phyloP scores from a whole-genome alignment of 2,888 invertebrate species.

The Ochlodes sylvanus region DNA sequence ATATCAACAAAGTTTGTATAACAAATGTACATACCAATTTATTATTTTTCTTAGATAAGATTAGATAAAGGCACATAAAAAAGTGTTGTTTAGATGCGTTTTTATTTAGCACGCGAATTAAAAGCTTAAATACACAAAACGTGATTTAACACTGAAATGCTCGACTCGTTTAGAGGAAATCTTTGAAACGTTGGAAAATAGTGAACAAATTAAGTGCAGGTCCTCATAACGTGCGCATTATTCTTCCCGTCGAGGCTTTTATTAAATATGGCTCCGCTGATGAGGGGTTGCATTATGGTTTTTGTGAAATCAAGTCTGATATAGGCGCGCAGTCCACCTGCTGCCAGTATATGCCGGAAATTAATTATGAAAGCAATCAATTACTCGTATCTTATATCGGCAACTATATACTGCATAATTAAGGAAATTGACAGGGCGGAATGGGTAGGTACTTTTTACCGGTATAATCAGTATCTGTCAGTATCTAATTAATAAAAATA shows the following conservation, averaged over 20 bases:
- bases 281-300: slow-evolving; percentile 8
- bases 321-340: neutral
- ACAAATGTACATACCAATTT: too few species aligned
- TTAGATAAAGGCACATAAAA: too few species aligned
- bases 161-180: slow-evolving; percentile 9
- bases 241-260: slow-evolving; percentile 20
- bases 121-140: neutral
- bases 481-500: too few species aligned
- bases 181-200: slow-evolving; percentile 20
- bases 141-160: slow-evolving; percentile 2
- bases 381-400: neutral
- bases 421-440: too few species aligned
- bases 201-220: slow-evolving; percentile 26
- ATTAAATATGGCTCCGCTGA: slow-evolving; percentile 22
- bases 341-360: neutral
- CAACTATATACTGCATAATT: neutral
- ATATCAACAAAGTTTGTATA: too few species aligned
- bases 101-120: neutral
- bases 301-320: neutral
- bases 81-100: too few species aligned
- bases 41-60: too few species aligned
- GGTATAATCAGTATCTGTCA: too few species aligned
- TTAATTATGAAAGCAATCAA: slow-evolving; percentile 1
- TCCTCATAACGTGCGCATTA: slow-evolving; percentile 22
- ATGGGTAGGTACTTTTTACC: too few species aligned